phyloP scores from a whole-genome alignment of 2,888 invertebrate genomes.

The Ctenicera cuprea region DNA sequence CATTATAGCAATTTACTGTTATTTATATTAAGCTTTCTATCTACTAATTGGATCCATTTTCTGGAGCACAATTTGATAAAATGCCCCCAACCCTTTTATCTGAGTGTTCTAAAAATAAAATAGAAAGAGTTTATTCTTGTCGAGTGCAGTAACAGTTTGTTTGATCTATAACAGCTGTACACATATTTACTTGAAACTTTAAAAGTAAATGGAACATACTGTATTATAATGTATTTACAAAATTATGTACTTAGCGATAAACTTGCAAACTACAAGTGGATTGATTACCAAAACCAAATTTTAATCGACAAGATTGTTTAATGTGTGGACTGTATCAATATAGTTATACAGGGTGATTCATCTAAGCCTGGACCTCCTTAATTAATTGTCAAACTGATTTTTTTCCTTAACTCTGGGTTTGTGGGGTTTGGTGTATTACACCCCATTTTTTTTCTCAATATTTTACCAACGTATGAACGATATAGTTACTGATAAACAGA shows the following conservation, averaged over 20 bases:
- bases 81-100: constrained; percentile 1
- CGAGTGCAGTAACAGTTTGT: neutral
- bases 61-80: constrained; percentile 1
- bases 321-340: no score
- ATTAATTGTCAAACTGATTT: no score
- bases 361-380: no score
- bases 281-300: no score
- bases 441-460: no score
- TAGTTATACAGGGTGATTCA: no score
- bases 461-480: no score
- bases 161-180: neutral
- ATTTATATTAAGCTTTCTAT: constrained; percentile 16
- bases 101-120: constrained; percentile 3
- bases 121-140: constrained; percentile 2
- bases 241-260: neutral
- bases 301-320: no score
- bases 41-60: constrained; percentile 5
- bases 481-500: no score
- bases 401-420: no score
- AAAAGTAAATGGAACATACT: neutral
- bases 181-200: constrained; percentile 1
- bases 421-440: no score
- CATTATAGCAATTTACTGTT: constrained; percentile 12
- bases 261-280: no score
- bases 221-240: neutral